Evolutionary conservation across 2,888 invertebrate genomes (phyloP).

Genomic region (Acleris holmiana): DNA sequence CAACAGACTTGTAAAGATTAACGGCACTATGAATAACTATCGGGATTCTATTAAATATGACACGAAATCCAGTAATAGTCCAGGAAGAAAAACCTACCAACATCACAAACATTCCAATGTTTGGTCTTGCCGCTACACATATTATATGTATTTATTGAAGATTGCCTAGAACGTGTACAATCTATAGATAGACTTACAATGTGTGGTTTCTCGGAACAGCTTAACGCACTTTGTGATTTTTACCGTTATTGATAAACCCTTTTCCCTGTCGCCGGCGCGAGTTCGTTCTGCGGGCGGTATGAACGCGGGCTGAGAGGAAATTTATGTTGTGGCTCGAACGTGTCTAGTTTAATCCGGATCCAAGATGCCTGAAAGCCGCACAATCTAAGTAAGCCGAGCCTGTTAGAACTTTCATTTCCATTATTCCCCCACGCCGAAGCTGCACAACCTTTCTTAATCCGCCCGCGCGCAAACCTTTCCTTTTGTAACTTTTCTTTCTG

Average conservation of each 20-base stretch:
- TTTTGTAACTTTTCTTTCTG: slow-evolving; percentile 53
- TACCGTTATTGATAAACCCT: slow-evolving; percentile 22
- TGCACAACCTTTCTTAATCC: slow-evolving; percentile 63
- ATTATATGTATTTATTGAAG: no score
- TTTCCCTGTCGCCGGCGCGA: not conserved
- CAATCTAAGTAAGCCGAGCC: slow-evolving; percentile 71
- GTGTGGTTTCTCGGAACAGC: slow-evolving; percentile 1
- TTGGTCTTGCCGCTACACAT: no score
- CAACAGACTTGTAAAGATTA: not conserved
- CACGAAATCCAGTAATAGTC: no score
- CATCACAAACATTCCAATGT: no score
- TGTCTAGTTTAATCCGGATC: slow-evolving; percentile 71
- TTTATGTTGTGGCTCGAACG: slow-evolving; percentile 71
- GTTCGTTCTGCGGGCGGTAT: slow-evolving; percentile 39
- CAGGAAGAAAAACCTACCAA: no score
- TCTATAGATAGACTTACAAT: no score
- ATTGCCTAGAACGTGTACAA: no score
- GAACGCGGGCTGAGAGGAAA: slow-evolving; percentile 62
- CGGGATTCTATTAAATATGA: no score
- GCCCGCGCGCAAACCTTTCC: slow-evolving; percentile 59
- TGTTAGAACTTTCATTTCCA: slow-evolving; percentile 58
- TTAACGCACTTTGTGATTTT: not conserved
- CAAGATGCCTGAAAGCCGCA: slow-evolving; percentile 65
- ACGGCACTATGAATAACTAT: not conserved
- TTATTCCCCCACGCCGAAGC: slow-evolving; percentile 42